These are phyloP conservation scores for Peromyscus melanophrys DNA, from an alignment of 2,797 vertebrate species.

Conservation along the genomic window DNA sequence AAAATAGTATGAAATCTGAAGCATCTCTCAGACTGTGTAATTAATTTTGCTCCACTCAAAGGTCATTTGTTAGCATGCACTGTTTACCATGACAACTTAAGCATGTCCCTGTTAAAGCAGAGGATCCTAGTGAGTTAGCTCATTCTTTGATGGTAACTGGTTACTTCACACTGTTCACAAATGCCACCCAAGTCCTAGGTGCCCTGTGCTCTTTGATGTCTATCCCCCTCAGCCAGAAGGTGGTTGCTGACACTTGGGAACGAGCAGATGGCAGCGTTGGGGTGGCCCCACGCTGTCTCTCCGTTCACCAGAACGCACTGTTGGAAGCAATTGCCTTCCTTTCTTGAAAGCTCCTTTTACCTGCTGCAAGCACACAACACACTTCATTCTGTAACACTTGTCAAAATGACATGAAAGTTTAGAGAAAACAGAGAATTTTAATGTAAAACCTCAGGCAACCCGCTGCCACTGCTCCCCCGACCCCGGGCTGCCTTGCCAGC, in stretches of 20 bases:
- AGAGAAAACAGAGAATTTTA: conserved; percentile 81
- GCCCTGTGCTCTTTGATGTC: conserved; percentile 71
- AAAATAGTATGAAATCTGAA: not conserved
- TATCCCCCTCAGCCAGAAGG: conserved; percentile 73
- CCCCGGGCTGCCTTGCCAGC: not conserved
- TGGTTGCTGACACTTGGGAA: conserved; percentile 64
- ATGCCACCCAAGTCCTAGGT: conserved; percentile 17
- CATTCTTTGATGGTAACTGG: not conserved
- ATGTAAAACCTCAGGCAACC: conserved; percentile 70
- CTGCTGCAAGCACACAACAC: conserved; percentile 55
- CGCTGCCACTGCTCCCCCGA: conserved; percentile 49
- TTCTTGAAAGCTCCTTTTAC: conserved; percentile 58
- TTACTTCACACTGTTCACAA: conserved; percentile 63
- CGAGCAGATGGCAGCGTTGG: conserved; percentile 80
- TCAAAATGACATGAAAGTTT: conserved; percentile 73
- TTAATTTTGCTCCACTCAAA: not conserved
- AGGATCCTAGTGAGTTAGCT: not conserved
- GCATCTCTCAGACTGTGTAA: not conserved
- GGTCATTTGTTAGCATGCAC: not conserved
- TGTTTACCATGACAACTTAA: not conserved
- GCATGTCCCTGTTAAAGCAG: rapidly evolving
- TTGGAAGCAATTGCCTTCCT: not conserved
- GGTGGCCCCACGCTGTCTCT: not conserved
- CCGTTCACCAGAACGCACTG: not conserved
- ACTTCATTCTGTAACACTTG: conserved; percentile 62